Conservation (phyloP, 2,113 vertebrate genomes). For the Illadopsis cleaveri region DNA sequence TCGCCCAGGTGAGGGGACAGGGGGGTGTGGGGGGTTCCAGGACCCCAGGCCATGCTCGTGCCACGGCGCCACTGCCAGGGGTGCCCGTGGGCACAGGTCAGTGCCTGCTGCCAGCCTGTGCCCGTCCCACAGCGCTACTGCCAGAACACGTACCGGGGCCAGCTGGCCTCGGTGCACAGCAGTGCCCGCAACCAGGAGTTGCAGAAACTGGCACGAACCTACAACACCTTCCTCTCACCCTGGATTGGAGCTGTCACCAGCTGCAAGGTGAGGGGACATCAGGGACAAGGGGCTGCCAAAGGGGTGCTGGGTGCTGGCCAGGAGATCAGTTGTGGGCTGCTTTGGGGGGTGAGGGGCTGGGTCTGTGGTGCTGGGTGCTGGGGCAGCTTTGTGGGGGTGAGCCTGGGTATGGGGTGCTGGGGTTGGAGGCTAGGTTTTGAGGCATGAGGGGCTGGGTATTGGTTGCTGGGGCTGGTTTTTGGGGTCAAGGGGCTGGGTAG, state of each 20-base stretch:
- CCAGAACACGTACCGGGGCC: neutral
- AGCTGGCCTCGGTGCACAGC: neutral
- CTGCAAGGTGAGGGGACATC: accelerated
- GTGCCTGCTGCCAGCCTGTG: neutral
- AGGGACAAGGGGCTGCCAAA: neutral
- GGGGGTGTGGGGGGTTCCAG: neutral
- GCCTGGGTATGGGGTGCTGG: neutral
- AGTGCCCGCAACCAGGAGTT: neutral
- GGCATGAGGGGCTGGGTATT: too few relatives aligned
- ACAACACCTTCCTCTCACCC: accelerated
- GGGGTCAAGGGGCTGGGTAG: too few relatives aligned
- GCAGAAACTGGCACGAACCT: neutral
- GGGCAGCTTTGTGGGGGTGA: too few relatives aligned
- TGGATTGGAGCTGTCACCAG: neutral
- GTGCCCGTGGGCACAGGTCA: neutral
- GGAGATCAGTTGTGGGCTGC: neutral
- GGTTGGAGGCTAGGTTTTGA: neutral
- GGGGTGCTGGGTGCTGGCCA: neutral
- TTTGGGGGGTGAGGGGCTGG: neutral
- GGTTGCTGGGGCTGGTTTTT: neutral
- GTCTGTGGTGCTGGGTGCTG: neutral
- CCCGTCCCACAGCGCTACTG: neutral
- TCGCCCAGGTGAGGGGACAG: neutral
- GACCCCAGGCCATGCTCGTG: accelerated
- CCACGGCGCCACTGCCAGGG: accelerated